Evolutionary conservation across 2,888 invertebrate genomes (phyloP).

Genomic region (Flexamia atlantica): DNA sequence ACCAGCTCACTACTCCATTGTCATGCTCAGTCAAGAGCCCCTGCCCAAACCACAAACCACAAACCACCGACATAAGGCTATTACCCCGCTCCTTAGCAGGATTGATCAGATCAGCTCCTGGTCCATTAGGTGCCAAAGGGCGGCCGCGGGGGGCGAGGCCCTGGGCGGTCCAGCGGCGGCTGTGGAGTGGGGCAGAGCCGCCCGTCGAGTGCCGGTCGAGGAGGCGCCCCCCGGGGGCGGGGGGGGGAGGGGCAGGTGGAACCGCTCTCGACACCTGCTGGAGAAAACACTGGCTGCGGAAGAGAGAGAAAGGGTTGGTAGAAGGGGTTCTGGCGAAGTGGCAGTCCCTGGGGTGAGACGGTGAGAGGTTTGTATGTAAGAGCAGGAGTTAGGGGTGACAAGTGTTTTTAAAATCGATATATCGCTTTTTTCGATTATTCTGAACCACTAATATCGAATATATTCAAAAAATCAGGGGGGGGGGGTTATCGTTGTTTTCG

Average conservation of each 20-base stretch:
- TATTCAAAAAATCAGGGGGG: too few relatives aligned
- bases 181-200: conserved; percentile 31
- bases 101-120: conserved; percentile 18
- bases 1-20: too few relatives aligned
- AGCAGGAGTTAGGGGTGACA: too few relatives aligned
- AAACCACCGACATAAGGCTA: conserved; percentile 11
- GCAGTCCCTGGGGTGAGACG: too few relatives aligned
- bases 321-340: too few relatives aligned
- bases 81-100: not conserved
- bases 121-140: conserved; percentile 45
- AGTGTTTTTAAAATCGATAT: too few relatives aligned
- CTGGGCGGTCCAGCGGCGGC: conserved; percentile 21
- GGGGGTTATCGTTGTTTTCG: too few relatives aligned
- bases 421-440: too few relatives aligned
- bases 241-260: not conserved
- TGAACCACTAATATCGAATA: too few relatives aligned
- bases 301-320: not conserved
- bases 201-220: not conserved
- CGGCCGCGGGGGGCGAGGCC: not conserved
- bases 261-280: not conserved
- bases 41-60: not conserved
- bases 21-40: not conserved
- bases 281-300: not conserved
- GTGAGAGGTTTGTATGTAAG: too few relatives aligned
- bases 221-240: not conserved